These are phyloP conservation scores for Arvicanthis niloticus DNA, from an alignment of 2,113 vertebrate species.

Conservation along the genomic window DNA sequence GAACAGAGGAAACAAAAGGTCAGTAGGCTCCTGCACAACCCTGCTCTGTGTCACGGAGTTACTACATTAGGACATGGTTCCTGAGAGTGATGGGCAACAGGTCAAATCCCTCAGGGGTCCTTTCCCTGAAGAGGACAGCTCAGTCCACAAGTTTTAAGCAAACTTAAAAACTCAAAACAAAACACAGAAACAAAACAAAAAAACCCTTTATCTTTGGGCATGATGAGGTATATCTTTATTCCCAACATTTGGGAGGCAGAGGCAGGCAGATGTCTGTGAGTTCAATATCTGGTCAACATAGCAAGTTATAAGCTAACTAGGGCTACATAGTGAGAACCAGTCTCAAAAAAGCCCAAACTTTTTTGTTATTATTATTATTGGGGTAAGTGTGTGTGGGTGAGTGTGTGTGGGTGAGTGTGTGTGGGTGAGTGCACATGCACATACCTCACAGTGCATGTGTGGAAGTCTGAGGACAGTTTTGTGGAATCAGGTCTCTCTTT, in stretches of 20 bases:
- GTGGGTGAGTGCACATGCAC: too few relatives aligned
- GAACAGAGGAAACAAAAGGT: not conserved
- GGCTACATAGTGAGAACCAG: not conserved
- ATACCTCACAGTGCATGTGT: too few relatives aligned
- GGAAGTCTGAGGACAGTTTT: not conserved
- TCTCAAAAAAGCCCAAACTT: not conserved
- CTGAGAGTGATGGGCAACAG: too few relatives aligned
- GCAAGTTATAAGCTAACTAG: not conserved
- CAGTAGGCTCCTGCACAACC: too few relatives aligned
- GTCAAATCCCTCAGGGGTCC: too few relatives aligned
- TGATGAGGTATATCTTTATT: not conserved
- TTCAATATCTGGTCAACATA: too few relatives aligned
- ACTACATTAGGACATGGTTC: too few relatives aligned
- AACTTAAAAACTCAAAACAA: not conserved
- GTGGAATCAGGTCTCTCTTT: not conserved
- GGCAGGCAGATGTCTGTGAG: not conserved
- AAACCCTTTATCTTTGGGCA: not conserved
- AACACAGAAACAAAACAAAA: not conserved
- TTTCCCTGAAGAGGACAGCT: too few relatives aligned
- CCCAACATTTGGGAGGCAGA: not conserved
- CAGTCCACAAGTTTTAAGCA: not conserved
- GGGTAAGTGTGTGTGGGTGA: too few relatives aligned
- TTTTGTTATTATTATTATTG: not conserved
- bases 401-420: too few relatives aligned
- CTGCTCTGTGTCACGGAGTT: too few relatives aligned